Percentiles rank a stretch among this genome's conserved stretches.
These are phyloP conservation scores for Eupithecia inturbata DNA, from an alignment of 2,888 invertebrate genomes.

Conservation along the genomic window DNA sequence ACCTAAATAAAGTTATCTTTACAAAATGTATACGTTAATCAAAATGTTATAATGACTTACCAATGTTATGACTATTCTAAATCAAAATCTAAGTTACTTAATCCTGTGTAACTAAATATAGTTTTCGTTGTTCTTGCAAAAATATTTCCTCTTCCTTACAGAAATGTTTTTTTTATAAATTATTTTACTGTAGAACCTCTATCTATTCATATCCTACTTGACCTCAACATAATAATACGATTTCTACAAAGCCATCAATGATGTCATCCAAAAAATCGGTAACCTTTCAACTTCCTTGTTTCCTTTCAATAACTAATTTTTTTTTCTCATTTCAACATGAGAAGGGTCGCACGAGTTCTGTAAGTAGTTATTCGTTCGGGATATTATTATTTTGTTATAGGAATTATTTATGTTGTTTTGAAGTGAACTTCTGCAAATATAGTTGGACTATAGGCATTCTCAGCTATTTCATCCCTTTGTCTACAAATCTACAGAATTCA, in stretches of 20 bases:
- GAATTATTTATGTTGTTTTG: not conserved
- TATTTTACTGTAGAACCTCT: not conserved
- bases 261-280: constrained; percentile 16
- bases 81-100: too few relatives aligned
- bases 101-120: too few relatives aligned
- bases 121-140: too few relatives aligned
- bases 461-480: not conserved
- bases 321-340: constrained; percentile 47
- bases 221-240: not conserved
- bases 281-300: constrained; percentile 17
- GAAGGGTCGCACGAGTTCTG: constrained; percentile 19
- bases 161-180: too few relatives aligned
- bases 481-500: not conserved
- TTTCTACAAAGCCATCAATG: constrained; percentile 10
- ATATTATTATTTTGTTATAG: not conserved
- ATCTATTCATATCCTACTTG: not conserved
- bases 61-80: too few relatives aligned
- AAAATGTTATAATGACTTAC: too few relatives aligned
- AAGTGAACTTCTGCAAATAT: not conserved
- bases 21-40: too few relatives aligned
- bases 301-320: constrained; percentile 34
- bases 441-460: not conserved
- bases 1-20: too few relatives aligned
- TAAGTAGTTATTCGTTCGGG: constrained; percentile 4
- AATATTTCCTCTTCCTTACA: too few relatives aligned